Evolutionary conservation across 2,888 invertebrate genomes (phyloP).

Genomic region (Agrotis puta): DNA sequence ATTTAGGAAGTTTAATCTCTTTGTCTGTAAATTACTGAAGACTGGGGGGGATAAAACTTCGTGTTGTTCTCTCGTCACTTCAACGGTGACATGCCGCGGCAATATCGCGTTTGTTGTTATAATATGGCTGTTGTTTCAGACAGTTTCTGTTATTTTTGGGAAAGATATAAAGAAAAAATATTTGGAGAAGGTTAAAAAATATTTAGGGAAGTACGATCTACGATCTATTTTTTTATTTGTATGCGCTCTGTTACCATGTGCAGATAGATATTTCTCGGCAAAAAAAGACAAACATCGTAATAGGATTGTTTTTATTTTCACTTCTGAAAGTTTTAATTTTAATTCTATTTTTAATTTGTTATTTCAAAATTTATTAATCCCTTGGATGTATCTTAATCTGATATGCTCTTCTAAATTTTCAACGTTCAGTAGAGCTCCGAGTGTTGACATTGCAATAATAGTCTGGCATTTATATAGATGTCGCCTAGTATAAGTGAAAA

Average conservation of each 20-base stretch:
- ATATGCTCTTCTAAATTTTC: background rate
- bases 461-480: background rate
- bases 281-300: constrained; percentile 13
- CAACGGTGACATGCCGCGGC: constrained; percentile 12
- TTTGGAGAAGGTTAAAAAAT: too few species aligned
- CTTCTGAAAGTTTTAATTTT: background rate
- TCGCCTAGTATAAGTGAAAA: background rate
- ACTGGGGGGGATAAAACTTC: constrained; percentile 39
- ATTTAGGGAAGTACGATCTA: too few species aligned
- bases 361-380: background rate
- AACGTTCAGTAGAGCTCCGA: background rate
- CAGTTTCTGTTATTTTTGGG: constrained; percentile 33
- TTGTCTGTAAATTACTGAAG: constrained; percentile 51
- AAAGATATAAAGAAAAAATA: too few species aligned
- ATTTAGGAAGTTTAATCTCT: constrained; percentile 56
- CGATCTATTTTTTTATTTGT: constrained; percentile 14
- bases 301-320: background rate
- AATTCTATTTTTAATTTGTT: background rate
- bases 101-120: constrained; percentile 50
- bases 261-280: constrained; percentile 15
- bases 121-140: constrained; percentile 33
- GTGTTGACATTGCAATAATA: background rate
- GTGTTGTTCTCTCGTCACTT: constrained; percentile 38
- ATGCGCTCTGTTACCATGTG: constrained; percentile 5
- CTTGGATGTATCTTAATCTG: background rate